A percentile compares a stretch with the other conserved stretches of the same genome.
Conservation (phyloP, 2,888 invertebrate genomes). For the Sycophila texana region DNA sequence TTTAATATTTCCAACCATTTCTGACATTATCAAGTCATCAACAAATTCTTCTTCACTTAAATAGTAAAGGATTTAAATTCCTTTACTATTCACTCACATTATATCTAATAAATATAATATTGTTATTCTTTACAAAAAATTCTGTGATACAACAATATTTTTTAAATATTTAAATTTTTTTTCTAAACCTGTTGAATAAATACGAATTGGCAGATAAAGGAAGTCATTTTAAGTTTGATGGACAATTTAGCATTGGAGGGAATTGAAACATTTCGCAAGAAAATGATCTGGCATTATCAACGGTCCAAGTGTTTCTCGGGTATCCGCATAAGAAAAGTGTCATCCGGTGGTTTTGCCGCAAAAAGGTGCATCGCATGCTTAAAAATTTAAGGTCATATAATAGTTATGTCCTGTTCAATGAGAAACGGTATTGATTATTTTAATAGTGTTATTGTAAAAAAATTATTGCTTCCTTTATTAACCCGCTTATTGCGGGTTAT, state of each 20-base stretch:
- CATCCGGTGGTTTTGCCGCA: constrained; percentile 41
- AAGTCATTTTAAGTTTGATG: not conserved
- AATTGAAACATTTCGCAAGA: constrained; percentile 30
- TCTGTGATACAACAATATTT: too few species aligned
- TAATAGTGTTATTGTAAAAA: too few species aligned
- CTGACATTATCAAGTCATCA: not conserved
- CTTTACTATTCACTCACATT: too few species aligned
- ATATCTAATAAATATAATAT: not conserved
- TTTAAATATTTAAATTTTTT: too few species aligned
- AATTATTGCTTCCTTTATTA: too few species aligned
- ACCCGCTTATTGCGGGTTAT: too few species aligned
- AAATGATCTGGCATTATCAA: constrained; percentile 13
- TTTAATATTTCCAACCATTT: not conserved
- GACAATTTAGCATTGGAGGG: not conserved
- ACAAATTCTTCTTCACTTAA: too few species aligned
- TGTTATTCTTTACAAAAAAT: not conserved
- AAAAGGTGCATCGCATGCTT: constrained; percentile 3
- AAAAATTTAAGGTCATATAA: too few species aligned
- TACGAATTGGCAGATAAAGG: not conserved
- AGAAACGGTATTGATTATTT: too few species aligned
- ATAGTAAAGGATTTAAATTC: too few species aligned
- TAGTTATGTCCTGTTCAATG: too few species aligned
- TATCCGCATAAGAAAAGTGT: constrained; percentile 33
- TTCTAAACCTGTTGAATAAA: too few species aligned
- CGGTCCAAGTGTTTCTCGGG: constrained; percentile 4